Conservation (phyloP, 2,113 vertebrate species). For the Hemicordylus capensis region DNA sequence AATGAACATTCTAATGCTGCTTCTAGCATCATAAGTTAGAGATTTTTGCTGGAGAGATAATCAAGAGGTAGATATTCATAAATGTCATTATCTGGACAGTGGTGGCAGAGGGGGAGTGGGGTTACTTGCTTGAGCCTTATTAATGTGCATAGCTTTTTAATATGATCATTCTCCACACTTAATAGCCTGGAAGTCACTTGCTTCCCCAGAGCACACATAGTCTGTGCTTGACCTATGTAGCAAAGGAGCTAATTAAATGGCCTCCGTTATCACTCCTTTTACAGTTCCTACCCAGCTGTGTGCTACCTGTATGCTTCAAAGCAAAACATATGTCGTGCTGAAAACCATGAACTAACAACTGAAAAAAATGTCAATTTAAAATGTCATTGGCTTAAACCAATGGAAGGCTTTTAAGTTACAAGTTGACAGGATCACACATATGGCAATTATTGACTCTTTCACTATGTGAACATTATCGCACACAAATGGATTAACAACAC, state of each 20-base stretch:
- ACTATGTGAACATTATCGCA: slow-evolving; percentile 43
- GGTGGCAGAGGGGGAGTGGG: not conserved
- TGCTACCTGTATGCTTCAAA: slow-evolving; percentile 12
- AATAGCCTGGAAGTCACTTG: slow-evolving; percentile 5
- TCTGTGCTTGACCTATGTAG: slow-evolving; percentile 17
- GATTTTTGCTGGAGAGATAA: not conserved
- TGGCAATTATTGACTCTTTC: slow-evolving; percentile 43
- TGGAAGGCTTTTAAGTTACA: slow-evolving; percentile 29
- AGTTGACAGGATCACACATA: slow-evolving; percentile 40
- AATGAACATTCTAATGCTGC: no score
- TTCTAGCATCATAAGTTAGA: slow-evolving; percentile 27
- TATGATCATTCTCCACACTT: slow-evolving; percentile 17
- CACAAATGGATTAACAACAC: slow-evolving; percentile 50
- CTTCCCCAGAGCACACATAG: slow-evolving; percentile 13
- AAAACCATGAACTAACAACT: slow-evolving; percentile 23
- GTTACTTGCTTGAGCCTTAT: slow-evolving; percentile 18
- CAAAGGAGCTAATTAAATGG: slow-evolving; percentile 30
- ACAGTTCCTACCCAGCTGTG: slow-evolving; percentile 43
- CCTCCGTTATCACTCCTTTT: slow-evolving; percentile 19
- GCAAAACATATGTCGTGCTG: not conserved
- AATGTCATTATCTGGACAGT: not conserved
- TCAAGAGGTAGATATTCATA: slow-evolving; percentile 10
- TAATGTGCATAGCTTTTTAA: slow-evolving; percentile 12
- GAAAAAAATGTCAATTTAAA: slow-evolving; percentile 45
- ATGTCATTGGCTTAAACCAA: slow-evolving; percentile 45